Conservation (phyloP, 1,140 invertebrate genomes). For the Maniola jurtina region DNA sequence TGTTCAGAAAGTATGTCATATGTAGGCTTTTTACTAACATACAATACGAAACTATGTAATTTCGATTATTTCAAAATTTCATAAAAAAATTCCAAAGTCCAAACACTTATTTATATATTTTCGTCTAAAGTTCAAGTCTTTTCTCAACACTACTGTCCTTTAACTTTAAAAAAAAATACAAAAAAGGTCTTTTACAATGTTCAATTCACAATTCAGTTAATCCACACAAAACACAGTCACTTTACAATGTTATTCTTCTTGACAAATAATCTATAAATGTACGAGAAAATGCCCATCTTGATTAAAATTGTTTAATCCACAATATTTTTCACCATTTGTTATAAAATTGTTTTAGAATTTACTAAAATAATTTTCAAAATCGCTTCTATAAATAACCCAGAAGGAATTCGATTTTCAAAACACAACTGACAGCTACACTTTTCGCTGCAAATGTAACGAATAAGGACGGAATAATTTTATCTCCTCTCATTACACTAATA, state of each 20-base stretch:
- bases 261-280: constrained; percentile 66
- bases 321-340: background rate
- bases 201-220: background rate
- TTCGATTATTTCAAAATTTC: background rate
- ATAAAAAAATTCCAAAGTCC: no score
- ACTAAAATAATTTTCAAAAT: background rate
- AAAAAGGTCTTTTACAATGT: constrained; percentile 10
- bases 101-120: no score
- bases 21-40: constrained; percentile 59
- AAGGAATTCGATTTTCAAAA: constrained; percentile 3
- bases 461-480: background rate
- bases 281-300: constrained; percentile 68
- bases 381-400: constrained; percentile 1
- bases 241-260: constrained; percentile 45
- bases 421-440: constrained; percentile 8
- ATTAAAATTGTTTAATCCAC: constrained; percentile 4
- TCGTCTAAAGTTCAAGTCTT: no score
- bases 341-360: background rate
- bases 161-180: constrained; percentile 2
- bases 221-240: constrained; percentile 18
- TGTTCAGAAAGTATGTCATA: constrained; percentile 65
- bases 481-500: constrained; percentile 4
- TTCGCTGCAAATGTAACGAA: constrained; percentile 1
- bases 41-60: constrained; percentile 17
- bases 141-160: no score